phyloP scores from a whole-genome alignment of 2,888 invertebrate species.

The Sepioteuthis lessoniana region DNA sequence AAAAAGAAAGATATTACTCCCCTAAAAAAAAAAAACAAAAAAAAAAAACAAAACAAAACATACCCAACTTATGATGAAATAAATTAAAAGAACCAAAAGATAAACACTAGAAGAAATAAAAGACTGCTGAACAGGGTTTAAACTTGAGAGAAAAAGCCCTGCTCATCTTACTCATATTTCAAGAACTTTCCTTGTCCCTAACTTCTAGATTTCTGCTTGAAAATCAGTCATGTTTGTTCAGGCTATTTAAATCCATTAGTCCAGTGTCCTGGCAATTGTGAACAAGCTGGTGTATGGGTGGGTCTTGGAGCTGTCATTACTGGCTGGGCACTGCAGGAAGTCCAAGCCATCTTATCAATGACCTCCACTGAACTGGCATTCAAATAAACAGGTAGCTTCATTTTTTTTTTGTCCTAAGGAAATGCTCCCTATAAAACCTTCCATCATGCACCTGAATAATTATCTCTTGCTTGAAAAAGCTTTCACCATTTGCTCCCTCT shows the following conservation, averaged over 20 bases:
- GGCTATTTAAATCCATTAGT: not conserved
- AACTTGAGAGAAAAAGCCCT: no score
- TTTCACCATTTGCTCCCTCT: not conserved
- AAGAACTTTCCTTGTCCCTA: not conserved
- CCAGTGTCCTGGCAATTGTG: not conserved
- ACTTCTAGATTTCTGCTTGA: not conserved
- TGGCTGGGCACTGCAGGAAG: not conserved
- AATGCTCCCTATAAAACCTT: not conserved
- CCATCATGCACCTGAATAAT: not conserved
- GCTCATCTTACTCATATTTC: not conserved
- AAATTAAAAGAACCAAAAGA: no score
- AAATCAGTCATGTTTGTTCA: not conserved
- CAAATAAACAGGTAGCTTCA: not conserved
- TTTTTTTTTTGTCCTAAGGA: not conserved
- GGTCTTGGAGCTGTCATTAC: not conserved
- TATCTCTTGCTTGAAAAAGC: not conserved
- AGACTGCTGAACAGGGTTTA: no score
- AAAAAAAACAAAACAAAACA: no score
- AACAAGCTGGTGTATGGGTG: not conserved
- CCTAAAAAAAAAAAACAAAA: no score
- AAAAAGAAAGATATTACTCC: no score
- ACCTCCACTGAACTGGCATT: slow-evolving; percentile 1
- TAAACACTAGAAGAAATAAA: no score
- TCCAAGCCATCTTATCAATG: not conserved
- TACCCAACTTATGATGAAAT: no score